phyloP scores from a whole-genome alignment of 2,113 vertebrate genomes.

The Dolichallabes microphthalmus region DNA sequence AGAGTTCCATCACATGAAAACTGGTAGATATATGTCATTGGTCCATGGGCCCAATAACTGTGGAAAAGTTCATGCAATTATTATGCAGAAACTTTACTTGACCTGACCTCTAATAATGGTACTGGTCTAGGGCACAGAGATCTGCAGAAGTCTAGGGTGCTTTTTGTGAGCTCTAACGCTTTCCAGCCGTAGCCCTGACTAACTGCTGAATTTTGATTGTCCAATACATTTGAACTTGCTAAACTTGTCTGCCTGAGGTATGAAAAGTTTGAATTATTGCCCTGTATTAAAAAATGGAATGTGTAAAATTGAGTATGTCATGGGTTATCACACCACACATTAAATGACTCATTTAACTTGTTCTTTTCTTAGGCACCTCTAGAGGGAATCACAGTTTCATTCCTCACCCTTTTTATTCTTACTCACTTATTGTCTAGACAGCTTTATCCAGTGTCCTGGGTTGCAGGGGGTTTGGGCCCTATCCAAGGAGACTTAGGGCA shows the following conservation, averaged over 20 bases:
- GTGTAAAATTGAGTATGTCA: not conserved
- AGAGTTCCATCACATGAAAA: no score
- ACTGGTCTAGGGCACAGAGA: not conserved
- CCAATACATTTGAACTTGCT: not conserved
- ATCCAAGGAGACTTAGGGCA: no score
- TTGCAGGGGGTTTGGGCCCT: no score
- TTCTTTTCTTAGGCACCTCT: not conserved
- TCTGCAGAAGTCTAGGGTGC: no score
- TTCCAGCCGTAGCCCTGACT: not conserved
- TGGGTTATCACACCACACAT: not conserved
- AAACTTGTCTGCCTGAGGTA: not conserved
- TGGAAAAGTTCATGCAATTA: no score
- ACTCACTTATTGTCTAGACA: no score
- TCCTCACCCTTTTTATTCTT: not conserved
- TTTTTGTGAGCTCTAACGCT: not conserved
- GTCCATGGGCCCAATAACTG: no score
- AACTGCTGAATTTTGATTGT: not conserved
- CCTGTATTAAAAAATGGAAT: not conserved
- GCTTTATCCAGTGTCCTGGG: no score
- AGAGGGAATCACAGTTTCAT: constrained; percentile 11
- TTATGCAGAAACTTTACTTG: no score
- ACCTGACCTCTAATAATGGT: not conserved
- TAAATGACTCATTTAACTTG: not conserved
- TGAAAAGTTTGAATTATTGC: not conserved
- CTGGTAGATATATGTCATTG: not conserved